Base-by-base conservation (phyloP, 1,140 invertebrate species). In the Drosophila repleta region DNA sequence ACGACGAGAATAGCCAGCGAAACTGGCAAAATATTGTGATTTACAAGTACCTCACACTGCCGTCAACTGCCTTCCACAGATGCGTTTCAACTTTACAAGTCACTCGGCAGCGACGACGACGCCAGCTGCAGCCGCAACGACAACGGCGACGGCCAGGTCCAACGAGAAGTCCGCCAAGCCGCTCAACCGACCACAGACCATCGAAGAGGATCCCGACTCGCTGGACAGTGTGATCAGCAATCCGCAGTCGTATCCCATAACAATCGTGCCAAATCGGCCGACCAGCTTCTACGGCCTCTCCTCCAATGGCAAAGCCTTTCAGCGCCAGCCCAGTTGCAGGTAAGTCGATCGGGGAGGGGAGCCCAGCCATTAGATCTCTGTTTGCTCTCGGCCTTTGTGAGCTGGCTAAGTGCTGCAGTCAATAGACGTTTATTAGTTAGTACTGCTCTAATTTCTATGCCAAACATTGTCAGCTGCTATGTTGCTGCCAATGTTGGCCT, bases 201-300 rank as follows among this genome's bases (percentile, higher is more conserved):
- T 91, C 26, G 91, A 92, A 29, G 76, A 75, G 39, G 90, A 92
- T 65, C 91, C 91, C 39, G 91, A 91, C 32, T 92, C 91, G 4
- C 63, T 92, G 55, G 90, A 91, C 63, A 92, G 91, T 63, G 89
- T 92, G 10, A 91, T 92, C 41, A 90, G 87, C 35, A 91, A 92
- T 77, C 91, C 91, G 8, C 75, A 87, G 13, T 91, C 90, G 10
- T 91, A 89, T 76, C 91, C 91, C 41, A 91, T 92, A 17, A 92
- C 91, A 15, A 90, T 92, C 43, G 85, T 92, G 39, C 91, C 90
- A 11, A 91, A 90, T 79, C 71, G 85, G 18, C 79, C 90, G 21
- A 70, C 74, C 37, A 91, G 83, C 35, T 90, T 90, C 32, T 90
- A 90, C 62, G 79, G 90, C 15, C 62, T 83, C 18, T 58, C 76